phyloP scores from a whole-genome alignment of 2,888 invertebrate species.

The Xestia c-nigrum region DNA sequence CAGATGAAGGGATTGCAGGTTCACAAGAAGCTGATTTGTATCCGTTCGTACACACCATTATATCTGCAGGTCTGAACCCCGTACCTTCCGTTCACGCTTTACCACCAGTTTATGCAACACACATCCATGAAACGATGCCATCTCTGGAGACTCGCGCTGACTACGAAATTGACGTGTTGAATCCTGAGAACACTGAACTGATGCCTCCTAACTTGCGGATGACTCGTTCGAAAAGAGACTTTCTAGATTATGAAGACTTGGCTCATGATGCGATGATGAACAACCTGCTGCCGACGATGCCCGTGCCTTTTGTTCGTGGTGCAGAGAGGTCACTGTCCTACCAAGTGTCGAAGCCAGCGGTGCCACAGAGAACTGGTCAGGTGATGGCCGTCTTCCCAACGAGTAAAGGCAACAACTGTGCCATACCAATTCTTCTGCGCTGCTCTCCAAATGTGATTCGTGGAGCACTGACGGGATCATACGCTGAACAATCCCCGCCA shows the following conservation, averaged over 20 bases:
- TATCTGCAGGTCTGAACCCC: slow-evolving; percentile 57
- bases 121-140: slow-evolving; percentile 67
- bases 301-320: slow-evolving; percentile 74
- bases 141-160: slow-evolving; percentile 32
- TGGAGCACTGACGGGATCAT: slow-evolving; percentile 61
- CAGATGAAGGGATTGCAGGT: slow-evolving; percentile 33
- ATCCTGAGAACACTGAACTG: slow-evolving; percentile 55
- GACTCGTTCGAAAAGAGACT: slow-evolving; percentile 72
- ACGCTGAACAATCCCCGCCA: slow-evolving; percentile 32
- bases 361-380: slow-evolving; percentile 17
- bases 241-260: slow-evolving; percentile 72
- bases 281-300: slow-evolving; percentile 85
- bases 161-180: slow-evolving; percentile 55
- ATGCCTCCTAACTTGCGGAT: slow-evolving; percentile 62
- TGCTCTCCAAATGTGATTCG: slow-evolving; percentile 76
- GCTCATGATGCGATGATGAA: slow-evolving; percentile 79
- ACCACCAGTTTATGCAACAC: slow-evolving; percentile 69
- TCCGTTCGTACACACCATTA: slow-evolving; percentile 57
- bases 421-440: slow-evolving; percentile 75
- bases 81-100: slow-evolving; percentile 63
- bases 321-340: slow-evolving; percentile 46
- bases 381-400: slow-evolving; percentile 67
- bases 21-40: slow-evolving; percentile 53
- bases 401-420: slow-evolving; percentile 63
- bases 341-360: slow-evolving; percentile 23